phyloP scores from a whole-genome alignment of 2,888 invertebrate genomes.

The Trachelus troglodyta region DNA sequence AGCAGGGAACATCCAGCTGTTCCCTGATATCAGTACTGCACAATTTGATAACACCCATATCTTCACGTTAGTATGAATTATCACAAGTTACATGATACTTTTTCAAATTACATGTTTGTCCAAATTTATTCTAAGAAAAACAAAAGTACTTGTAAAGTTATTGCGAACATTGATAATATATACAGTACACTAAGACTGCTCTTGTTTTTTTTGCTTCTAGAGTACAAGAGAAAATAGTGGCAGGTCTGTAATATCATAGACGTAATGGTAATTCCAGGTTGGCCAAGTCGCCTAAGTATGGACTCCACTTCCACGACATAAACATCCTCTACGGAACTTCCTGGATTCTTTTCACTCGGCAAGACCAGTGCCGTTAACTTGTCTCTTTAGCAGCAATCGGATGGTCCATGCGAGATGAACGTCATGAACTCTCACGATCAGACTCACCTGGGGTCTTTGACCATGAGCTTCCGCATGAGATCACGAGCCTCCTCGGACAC shows the following conservation, averaged over 20 bases:
- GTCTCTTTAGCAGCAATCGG: constrained; percentile 4
- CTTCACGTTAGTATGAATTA: not conserved
- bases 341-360: not conserved
- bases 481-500: constrained; percentile 89
- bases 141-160: not conserved
- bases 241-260: not conserved
- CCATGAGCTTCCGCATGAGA: constrained; percentile 90
- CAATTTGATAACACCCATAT: not conserved
- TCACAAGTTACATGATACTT: not conserved
- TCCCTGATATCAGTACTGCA: not conserved
- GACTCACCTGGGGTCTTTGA: constrained; percentile 90
- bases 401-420: constrained; percentile 7
- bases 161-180: not conserved
- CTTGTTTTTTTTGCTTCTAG: not conserved
- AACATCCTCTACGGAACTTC: not conserved
- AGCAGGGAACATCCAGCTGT: not conserved
- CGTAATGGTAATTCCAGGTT: not conserved
- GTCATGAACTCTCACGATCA: not conserved
- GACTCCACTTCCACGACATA: not conserved
- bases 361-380: not conserved
- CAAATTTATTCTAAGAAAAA: not conserved
- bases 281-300: not conserved
- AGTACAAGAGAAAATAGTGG: not conserved
- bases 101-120: not conserved
- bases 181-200: not conserved